Percentiles rank a stretch among this genome's conserved stretches.
These are phyloP conservation scores for Drosophila testacea DNA, from an alignment of 2,888 invertebrate species.

Conservation along the genomic window DNA sequence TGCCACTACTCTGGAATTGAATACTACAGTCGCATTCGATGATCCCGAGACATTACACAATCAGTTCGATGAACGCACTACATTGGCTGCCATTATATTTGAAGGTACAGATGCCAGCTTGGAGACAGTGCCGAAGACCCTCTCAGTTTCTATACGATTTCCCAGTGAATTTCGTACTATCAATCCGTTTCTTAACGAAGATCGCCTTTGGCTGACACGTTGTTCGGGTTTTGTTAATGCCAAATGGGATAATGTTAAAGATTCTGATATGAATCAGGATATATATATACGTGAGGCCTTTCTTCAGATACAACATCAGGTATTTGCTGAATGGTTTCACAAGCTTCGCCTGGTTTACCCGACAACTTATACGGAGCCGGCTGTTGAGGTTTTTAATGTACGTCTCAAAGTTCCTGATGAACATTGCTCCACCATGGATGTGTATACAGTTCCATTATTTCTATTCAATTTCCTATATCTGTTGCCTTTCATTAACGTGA, in stretches of 20 bases:
- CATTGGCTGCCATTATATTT: slow-evolving; percentile 71
- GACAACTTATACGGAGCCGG: slow-evolving; percentile 24
- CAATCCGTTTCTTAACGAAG: slow-evolving; percentile 47
- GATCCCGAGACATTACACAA: slow-evolving; percentile 42
- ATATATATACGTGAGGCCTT: slow-evolving; percentile 81
- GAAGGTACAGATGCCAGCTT: background rate
- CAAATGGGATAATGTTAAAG: slow-evolving; percentile 40
- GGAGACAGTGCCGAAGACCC: slow-evolving; percentile 28
- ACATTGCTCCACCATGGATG: slow-evolving; percentile 40
- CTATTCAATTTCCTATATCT: slow-evolving; percentile 73
- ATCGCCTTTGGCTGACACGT: slow-evolving; percentile 77
- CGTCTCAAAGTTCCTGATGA: slow-evolving; percentile 36
- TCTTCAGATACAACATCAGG: slow-evolving; percentile 74
- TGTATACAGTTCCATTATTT: slow-evolving; percentile 58
- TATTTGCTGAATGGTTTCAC: slow-evolving; percentile 71
- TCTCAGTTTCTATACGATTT: slow-evolving; percentile 68
- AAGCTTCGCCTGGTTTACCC: background rate
- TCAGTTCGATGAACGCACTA: slow-evolving; percentile 61
- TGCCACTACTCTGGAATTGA: slow-evolving; percentile 42
- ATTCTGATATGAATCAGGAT: slow-evolving; percentile 52
- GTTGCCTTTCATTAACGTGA: slow-evolving; percentile 72
- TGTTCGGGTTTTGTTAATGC: slow-evolving; percentile 65
- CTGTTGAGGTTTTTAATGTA: slow-evolving; percentile 56
- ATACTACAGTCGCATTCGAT: slow-evolving; percentile 35
- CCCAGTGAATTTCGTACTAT: slow-evolving; percentile 77